Base-by-base conservation (phyloP, 1,140 invertebrate genomes). In the Linepithema humile region DNA sequence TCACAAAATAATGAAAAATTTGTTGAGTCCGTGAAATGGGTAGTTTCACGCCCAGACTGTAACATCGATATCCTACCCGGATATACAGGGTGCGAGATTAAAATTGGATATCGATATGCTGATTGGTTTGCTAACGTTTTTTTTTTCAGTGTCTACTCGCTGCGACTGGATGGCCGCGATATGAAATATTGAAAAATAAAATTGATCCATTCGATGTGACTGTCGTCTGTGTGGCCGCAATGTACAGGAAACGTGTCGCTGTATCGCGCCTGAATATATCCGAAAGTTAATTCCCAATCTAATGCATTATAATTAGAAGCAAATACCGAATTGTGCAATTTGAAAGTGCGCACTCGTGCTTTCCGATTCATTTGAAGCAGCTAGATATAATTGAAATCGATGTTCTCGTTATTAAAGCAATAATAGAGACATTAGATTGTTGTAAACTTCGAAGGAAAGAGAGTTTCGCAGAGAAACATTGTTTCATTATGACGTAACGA, bases 111-210 rank as follows among this genome's bases (percentile, higher is more conserved):
- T 80, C 75, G 75, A 80, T 69, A 65, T 65, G 74, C 74, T 55
- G 75, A 70, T 80, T 80, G 64, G 74, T 77, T 77, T 70, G 75
- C 64, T 55, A 80, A 80, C 48, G n/a, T 35, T 75, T 77, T 78
- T 80, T 70, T 23, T n/a, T 45, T 48, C 32, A 40, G 35, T 50
- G 75, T 80, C 75, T 77, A 65, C 32, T 55, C 64, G 48, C 50
- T 26, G 48, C 75, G 64, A 70, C 48, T 65, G 59, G 59, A 50
- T 53, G 5, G 60, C 59, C 15, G 59, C 32, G 59, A 53, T 65
- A 57, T 80, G 64, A 57, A 80, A 87, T 88, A 88, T 89, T 85
- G 86, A 86, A 90, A 89, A 90, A 89, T 88, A 85, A 90, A 83
- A 80, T 80, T 80, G 75, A 80, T 80, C 75, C 50, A 26, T 70